Evolutionary conservation across 2,113 vertebrate species (phyloP).

Genomic region (Bubo blakistoni): DNA sequence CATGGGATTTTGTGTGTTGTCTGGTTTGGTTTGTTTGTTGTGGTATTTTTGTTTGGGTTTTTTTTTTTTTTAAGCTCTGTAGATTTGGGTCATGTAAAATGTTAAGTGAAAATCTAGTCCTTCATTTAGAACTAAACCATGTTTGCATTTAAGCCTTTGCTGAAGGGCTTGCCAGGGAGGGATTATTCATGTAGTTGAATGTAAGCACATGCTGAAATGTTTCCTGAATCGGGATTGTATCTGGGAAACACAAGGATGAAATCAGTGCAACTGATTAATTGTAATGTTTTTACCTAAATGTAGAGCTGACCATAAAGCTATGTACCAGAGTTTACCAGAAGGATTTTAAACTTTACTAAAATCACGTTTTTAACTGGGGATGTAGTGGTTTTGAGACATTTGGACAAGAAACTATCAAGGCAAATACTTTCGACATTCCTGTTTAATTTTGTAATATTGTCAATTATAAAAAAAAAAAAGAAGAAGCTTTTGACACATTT

Average conservation of each 20-base stretch:
- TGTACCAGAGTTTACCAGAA: neutral
- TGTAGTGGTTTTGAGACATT: fast-evolving
- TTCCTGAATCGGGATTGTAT: neutral
- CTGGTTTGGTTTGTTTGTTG: too few relatives aligned
- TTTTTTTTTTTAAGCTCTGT: neutral
- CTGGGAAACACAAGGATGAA: neutral
- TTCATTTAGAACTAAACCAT: neutral
- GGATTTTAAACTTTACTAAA: neutral
- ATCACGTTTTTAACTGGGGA: neutral
- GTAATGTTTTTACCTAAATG: neutral
- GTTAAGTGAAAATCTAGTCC: neutral
- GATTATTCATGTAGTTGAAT: neutral
- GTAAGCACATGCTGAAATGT: neutral
- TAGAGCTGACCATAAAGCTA: neutral
- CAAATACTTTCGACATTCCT: neutral
- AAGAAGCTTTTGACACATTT: neutral
- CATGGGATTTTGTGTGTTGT: neutral
- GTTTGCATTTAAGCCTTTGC: neutral
- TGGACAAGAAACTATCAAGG: neutral
- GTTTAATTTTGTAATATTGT: neutral
- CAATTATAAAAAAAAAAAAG: neutral
- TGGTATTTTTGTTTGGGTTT: neutral
- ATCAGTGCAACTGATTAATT: neutral
- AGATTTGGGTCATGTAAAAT: neutral
- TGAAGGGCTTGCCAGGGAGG: neutral